Base-by-base conservation (phyloP, 2,113 vertebrate genomes). In the Buteo buteo region DNA sequence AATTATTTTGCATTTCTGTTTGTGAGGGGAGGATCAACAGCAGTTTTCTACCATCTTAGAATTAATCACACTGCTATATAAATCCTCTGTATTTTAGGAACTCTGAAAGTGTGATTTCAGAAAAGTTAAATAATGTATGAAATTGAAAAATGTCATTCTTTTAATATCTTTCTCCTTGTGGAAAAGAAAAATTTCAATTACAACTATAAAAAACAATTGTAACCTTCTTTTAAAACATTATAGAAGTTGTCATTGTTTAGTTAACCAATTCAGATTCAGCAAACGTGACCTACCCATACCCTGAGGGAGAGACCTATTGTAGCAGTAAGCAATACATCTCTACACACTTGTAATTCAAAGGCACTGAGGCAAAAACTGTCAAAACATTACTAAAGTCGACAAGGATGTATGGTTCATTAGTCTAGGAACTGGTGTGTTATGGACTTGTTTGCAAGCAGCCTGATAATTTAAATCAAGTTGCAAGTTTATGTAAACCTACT, bases 361-460 rank as follows among this genome's bases (percentile, higher is more conserved):
- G 88, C 93, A 98, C 85, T 90, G 95, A 98, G 96, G 97, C 96
- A 98, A 97, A 97, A 98, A 95, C 93, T 98, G 97, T 98, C 98
- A 98, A 97, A 98, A 98, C 93, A 93, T 95, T 97, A 87, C 96
- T 64, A 54, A 96, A 97, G 95, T 86, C 71, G 88, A 97, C 97
- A 98, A 96, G 84, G 85, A 97, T 94, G 64, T 84, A 96, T 96
- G 94, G 91, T 97, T 98, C 97, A 98, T 98, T 98, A 98, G 94
- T 91, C 94, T 94, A 90, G 79, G 93, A 98, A 97, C 69, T 83
- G 97, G 97, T 97, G 96, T 87, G n/a, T 91, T 97, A 93, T 96
- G 93, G 96, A 95, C 91, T 82, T 95, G 84, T 94, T 86, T 96
- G 95, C 94, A 95, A 98, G 97, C 97, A 97, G 96, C 92, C 96